A percentile compares a stretch with the other conserved stretches of the same genome.
phyloP scores from a whole-genome alignment of 2,113 vertebrate genomes.

The Pomatorhinus ruficollis region DNA sequence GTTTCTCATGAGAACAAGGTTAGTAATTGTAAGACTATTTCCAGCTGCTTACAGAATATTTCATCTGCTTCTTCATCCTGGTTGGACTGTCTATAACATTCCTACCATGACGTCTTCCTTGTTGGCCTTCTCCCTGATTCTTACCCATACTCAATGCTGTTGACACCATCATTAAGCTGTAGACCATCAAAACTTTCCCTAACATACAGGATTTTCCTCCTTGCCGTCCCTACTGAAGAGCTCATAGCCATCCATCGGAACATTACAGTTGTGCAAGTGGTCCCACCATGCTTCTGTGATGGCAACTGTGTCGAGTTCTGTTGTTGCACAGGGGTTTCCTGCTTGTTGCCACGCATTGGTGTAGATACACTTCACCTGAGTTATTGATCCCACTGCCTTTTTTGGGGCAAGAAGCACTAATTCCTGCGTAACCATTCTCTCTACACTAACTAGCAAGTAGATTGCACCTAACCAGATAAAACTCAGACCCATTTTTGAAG shows the following conservation, averaged over 20 bases:
- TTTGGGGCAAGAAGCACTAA: neutral
- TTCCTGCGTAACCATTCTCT: neutral
- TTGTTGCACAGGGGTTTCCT: neutral
- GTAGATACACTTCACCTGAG: neutral
- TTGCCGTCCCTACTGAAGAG: neutral
- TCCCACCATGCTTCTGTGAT: neutral
- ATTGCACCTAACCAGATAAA: neutral
- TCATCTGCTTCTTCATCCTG: neutral
- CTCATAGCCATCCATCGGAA: neutral
- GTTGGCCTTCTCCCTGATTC: neutral
- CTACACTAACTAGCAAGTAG: neutral
- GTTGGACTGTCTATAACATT: neutral
- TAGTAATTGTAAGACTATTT: rapidly evolving
- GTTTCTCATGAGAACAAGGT: neutral
- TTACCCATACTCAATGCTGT: neutral
- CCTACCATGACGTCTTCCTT: no score
- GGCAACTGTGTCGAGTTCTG: neutral
- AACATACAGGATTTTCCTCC: neutral
- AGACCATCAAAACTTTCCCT: neutral
- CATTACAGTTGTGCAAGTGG: neutral
- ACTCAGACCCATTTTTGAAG: neutral
- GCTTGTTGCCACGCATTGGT: neutral
- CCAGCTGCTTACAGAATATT: neutral
- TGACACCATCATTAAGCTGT: neutral
- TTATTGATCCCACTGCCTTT: neutral